Conservation (phyloP, 2,888 invertebrate species). For the Gortyna flavago region DNA sequence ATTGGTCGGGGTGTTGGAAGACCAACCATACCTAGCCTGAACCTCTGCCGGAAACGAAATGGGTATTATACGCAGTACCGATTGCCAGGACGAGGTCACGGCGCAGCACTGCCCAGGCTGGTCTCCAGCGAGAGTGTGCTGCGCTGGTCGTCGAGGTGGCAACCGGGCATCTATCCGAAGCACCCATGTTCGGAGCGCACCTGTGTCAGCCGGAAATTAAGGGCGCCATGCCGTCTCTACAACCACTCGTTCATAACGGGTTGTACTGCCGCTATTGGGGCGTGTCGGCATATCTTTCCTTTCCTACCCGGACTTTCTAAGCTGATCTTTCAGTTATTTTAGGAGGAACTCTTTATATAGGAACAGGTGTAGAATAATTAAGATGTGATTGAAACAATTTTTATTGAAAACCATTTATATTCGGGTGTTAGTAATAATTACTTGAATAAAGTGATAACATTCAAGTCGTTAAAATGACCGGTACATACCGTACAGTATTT, state of each 20-base stretch:
- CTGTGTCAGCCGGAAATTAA: background rate
- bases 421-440: conserved; percentile 82
- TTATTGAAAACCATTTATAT: conserved; percentile 88
- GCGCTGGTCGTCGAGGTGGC: too few species aligned
- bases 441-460: conserved; percentile 88
- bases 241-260: background rate
- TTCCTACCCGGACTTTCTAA: background rate
- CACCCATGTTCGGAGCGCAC: background rate
- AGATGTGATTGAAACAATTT: conserved; percentile 73
- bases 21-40: background rate
- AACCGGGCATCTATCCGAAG: background rate
- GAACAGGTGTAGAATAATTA: conserved; percentile 33
- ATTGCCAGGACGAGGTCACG: background rate
- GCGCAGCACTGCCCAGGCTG: background rate
- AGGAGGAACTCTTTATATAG: background rate
- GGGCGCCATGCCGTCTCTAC: background rate
- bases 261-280: background rate
- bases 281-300: too few species aligned
- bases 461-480: conserved; percentile 80
- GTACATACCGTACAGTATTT: conserved; percentile 74
- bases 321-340: background rate
- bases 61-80: background rate
- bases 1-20: background rate
- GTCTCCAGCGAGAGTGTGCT: background rate
- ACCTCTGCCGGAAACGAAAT: background rate